phyloP scores from a whole-genome alignment of 2,113 vertebrate genomes.

The Pteruthius melanotis region DNA sequence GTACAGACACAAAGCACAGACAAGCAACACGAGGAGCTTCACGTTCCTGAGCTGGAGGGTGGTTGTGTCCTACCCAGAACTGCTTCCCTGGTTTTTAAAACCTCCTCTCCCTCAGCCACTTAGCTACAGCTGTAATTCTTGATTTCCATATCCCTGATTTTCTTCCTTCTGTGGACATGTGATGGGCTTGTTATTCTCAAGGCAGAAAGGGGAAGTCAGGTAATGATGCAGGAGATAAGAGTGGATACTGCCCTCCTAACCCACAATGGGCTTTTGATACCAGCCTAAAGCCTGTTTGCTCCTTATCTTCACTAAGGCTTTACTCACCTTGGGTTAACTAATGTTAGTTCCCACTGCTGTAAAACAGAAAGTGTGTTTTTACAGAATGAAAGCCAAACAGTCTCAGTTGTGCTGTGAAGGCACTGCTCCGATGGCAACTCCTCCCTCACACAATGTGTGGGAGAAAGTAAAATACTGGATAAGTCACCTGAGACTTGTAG shows the following conservation, averaged over 20 bases:
- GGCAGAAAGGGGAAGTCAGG: background rate
- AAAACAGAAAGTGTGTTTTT: conserved; percentile 46
- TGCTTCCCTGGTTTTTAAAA: background rate
- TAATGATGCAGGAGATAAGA: background rate
- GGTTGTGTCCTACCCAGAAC: background rate
- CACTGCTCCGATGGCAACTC: background rate
- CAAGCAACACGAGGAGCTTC: fast-evolving
- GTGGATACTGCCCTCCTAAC: background rate
- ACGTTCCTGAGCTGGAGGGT: background rate
- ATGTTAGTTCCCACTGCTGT: background rate
- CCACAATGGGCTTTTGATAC: background rate
- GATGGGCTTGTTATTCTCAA: background rate
- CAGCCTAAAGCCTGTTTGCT: background rate
- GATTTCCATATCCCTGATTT: background rate
- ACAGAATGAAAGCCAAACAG: conserved; percentile 18
- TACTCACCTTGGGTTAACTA: background rate
- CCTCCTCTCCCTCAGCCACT: background rate
- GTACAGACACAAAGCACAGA: background rate
- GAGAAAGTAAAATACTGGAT: background rate
- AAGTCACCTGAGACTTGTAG: background rate
- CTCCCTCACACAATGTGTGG: background rate
- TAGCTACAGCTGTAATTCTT: background rate
- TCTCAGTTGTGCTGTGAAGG: background rate
- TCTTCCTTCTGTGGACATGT: background rate
- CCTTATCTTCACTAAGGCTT: background rate